A percentile compares a stretch with the other conserved stretches of the same genome.
These are phyloP conservation scores for Lithophane ornitopus DNA, from an alignment of 2,888 invertebrate genomes.

Conservation along the genomic window DNA sequence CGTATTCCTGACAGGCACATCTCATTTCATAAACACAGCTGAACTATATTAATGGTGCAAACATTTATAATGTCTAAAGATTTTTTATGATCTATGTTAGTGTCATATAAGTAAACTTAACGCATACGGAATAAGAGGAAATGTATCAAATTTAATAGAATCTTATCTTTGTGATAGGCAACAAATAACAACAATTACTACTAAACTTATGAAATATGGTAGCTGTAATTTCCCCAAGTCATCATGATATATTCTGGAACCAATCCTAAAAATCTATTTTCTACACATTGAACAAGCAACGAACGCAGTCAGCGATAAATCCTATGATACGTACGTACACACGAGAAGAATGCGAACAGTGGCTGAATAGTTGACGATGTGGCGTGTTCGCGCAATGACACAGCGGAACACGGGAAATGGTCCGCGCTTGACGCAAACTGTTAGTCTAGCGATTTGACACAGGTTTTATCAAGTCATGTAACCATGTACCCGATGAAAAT, in stretches of 20 bases:
- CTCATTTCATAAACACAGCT: slow-evolving; percentile 19
- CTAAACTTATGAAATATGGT: background rate
- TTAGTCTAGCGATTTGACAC: slow-evolving; percentile 42
- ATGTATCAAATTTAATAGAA: too few species aligned
- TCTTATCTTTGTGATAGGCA: too few species aligned
- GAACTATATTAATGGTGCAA: slow-evolving; percentile 16
- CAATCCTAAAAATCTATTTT: slow-evolving; percentile 46
- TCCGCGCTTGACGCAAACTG: slow-evolving; percentile 55
- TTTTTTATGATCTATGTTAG: background rate
- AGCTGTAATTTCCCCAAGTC: slow-evolving; percentile 1
- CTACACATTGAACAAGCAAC: slow-evolving; percentile 42
- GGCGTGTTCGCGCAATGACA: slow-evolving; percentile 71
- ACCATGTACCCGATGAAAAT: background rate
- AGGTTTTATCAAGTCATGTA: background rate
- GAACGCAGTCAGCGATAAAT: slow-evolving; percentile 57
- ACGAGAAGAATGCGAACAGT: slow-evolving; percentile 61
- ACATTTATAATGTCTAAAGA: slow-evolving; percentile 10
- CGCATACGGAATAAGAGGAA: too few species aligned
- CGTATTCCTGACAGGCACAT: slow-evolving; percentile 16
- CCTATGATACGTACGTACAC: slow-evolving; percentile 51
- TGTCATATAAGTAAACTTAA: too few species aligned
- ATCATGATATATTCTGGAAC: slow-evolving; percentile 12
- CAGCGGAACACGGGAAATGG: slow-evolving; percentile 72
- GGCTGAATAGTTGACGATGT: slow-evolving; percentile 68
- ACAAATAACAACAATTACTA: too few species aligned